phyloP scores from a whole-genome alignment of 1,140 invertebrate genomes.

The Dendrolimus kikuchii region DNA sequence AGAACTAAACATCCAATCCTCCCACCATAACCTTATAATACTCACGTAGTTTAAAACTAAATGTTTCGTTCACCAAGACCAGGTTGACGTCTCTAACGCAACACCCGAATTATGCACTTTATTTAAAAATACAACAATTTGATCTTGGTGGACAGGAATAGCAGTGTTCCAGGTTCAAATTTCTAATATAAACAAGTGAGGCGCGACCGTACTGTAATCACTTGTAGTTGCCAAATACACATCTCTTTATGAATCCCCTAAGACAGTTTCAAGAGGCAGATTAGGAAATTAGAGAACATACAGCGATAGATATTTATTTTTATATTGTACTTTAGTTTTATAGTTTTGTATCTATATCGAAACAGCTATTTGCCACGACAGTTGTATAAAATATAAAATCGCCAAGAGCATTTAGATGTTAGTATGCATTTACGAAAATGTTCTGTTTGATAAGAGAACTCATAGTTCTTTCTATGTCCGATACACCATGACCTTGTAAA shows the following conservation, averaged over 20 bases:
- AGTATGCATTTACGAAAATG: constrained; percentile 54
- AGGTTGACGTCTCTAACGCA: constrained; percentile 9
- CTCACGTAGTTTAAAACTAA: constrained; percentile 47
- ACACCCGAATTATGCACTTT: constrained; percentile 11
- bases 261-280: constrained; percentile 51
- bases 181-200: constrained; percentile 49
- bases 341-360: constrained; percentile 28
- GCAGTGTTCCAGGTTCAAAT: constrained; percentile 47
- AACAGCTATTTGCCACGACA: constrained; percentile 14
- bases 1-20: constrained; percentile 47
- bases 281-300: constrained; percentile 48
- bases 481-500: constrained; percentile 59
- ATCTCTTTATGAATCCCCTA: constrained; percentile 49
- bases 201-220: constrained; percentile 50
- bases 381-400: constrained; percentile 11
- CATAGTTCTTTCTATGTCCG: constrained; percentile 25
- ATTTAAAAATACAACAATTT: constrained; percentile 21
- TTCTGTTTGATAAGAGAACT: constrained; percentile 20
- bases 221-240: constrained; percentile 67
- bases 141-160: constrained; percentile 40
- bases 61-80: constrained; percentile 40
- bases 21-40: constrained; percentile 54
- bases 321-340: constrained; percentile 46
- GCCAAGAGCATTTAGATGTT: constrained; percentile 14
- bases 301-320: constrained; percentile 59